A percentile compares a stretch with the other conserved stretches of the same genome.
Conservation (phyloP, 2,113 vertebrate species). For the Silurus meridionalis region DNA sequence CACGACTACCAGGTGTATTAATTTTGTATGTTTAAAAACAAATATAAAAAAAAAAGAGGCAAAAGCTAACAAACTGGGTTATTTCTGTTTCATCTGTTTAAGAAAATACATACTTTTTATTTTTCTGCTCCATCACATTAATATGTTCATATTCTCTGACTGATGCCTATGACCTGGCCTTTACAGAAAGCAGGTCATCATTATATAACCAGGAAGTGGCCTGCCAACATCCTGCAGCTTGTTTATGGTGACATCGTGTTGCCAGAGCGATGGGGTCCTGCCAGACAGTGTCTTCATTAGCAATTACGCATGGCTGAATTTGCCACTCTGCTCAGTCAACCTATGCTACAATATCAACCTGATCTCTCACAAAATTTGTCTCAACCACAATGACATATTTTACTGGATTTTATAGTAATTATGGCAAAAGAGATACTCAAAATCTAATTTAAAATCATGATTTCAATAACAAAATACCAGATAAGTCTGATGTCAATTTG, state of each 20-base stretch:
- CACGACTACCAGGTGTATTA: neutral
- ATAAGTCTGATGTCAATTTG: neutral
- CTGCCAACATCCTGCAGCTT: conserved; percentile 74
- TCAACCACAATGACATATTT: neutral
- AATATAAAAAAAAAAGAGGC: neutral
- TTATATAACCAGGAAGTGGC: conserved; percentile 70
- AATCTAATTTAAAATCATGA: neutral
- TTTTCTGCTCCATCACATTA: conserved; percentile 46
- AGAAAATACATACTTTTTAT: conserved; percentile 40
- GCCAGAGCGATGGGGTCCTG: conserved; percentile 64
- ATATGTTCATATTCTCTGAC: conserved; percentile 50
- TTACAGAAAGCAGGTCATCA: conserved; percentile 61
- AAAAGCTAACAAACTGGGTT: neutral
- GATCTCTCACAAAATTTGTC: neutral
- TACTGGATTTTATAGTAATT: neutral
- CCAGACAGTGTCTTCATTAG: conserved; percentile 72
- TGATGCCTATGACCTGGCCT: conserved; percentile 47
- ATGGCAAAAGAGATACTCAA: neutral
- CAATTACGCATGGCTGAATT: conserved; percentile 59
- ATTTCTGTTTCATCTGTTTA: conserved; percentile 17
- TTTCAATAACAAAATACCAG: neutral
- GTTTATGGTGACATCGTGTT: conserved; percentile 72
- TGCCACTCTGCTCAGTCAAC: conserved; percentile 48
- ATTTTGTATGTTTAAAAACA: conserved; percentile 21
- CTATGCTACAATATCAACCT: conserved; percentile 30